These are phyloP conservation scores for Callospermophilus lateralis DNA, from an alignment of 2,113 vertebrate genomes.

Conservation along the genomic window DNA sequence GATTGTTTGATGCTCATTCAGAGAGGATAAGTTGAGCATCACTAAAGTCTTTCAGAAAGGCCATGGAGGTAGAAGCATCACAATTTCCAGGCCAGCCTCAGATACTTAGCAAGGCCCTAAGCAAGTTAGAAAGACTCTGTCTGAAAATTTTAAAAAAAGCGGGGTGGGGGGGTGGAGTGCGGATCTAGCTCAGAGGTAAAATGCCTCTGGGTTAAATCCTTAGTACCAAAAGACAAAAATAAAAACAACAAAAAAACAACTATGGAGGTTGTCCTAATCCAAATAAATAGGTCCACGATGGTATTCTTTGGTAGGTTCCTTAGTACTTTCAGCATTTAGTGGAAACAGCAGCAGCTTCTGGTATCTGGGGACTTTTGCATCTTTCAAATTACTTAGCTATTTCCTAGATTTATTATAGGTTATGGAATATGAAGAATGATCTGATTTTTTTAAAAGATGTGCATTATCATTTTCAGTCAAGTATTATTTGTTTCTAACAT, in stretches of 20 bases:
- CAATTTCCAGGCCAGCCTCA: no score
- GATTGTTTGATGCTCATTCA: not conserved
- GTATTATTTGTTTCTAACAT: constrained; percentile 46
- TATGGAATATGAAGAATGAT: not conserved
- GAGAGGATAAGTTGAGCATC: not conserved
- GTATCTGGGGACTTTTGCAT: not conserved
- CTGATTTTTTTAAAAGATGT: not conserved
- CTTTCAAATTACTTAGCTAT: not conserved
- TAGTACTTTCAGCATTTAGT: not conserved
- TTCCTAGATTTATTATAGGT: constrained; percentile 29
- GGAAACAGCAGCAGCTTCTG: constrained; percentile 3
- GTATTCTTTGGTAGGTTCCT: not conserved
- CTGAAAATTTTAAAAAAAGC: no score
- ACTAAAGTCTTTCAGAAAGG: not conserved
- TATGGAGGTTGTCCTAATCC: not conserved
- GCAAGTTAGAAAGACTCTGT: no score
- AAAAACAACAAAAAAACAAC: not conserved
- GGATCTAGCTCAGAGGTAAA: no score
- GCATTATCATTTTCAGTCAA: not conserved
- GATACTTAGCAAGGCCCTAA: no score
- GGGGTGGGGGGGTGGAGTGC: no score
- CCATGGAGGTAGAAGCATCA: no score
- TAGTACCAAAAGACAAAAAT: no score
- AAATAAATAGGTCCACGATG: not conserved
- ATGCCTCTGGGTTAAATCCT: no score